A percentile compares a stretch with the other conserved stretches of the same genome.
These are phyloP conservation scores for Chymomyza fuscimana DNA, from an alignment of 2,888 invertebrate species.

Conservation along the genomic window DNA sequence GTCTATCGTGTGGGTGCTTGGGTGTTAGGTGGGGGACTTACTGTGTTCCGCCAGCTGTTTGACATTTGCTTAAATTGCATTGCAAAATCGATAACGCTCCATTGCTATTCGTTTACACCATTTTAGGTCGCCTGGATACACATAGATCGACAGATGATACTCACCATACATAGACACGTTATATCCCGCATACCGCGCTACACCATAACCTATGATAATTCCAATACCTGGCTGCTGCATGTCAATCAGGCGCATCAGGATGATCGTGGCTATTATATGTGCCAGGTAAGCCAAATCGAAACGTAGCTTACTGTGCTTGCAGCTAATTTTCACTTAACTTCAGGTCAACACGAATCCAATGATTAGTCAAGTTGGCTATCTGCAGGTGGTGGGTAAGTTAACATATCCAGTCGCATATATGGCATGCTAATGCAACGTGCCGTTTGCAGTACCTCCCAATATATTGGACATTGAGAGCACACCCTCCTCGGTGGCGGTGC, in stretches of 20 bases:
- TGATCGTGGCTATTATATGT: too few species aligned
- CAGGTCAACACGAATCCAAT: constrained; percentile 93
- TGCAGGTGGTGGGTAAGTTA: constrained; percentile 83
- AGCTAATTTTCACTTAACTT: constrained; percentile 27
- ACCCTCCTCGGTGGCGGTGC: constrained; percentile 93
- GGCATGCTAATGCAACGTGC: too few species aligned
- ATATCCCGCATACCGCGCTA: constrained; percentile 94
- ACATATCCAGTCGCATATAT: too few species aligned
- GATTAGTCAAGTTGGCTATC: constrained; percentile 96
- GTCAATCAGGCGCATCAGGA: too few species aligned
- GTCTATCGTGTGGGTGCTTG: constrained; percentile 17
- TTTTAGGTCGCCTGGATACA: constrained; percentile 95
- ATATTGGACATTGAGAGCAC: constrained; percentile 86
- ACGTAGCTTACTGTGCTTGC: too few species aligned
- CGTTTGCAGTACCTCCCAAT: too few species aligned
- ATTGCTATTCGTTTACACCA: background rate
- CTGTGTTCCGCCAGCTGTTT: constrained; percentile 15
- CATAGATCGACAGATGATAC: constrained; percentile 95
- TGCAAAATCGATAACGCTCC: background rate
- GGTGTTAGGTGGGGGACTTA: constrained; percentile 2
- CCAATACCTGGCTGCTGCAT: constrained; percentile 80
- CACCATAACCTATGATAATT: constrained; percentile 94
- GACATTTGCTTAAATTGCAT: constrained; percentile 9
- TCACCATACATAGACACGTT: constrained; percentile 95
- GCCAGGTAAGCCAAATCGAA: too few species aligned